A percentile compares a stretch with the other conserved stretches of the same genome.
phyloP scores from a whole-genome alignment of 2,797 vertebrate genomes.

The Chiloscyllium punctatum region DNA sequence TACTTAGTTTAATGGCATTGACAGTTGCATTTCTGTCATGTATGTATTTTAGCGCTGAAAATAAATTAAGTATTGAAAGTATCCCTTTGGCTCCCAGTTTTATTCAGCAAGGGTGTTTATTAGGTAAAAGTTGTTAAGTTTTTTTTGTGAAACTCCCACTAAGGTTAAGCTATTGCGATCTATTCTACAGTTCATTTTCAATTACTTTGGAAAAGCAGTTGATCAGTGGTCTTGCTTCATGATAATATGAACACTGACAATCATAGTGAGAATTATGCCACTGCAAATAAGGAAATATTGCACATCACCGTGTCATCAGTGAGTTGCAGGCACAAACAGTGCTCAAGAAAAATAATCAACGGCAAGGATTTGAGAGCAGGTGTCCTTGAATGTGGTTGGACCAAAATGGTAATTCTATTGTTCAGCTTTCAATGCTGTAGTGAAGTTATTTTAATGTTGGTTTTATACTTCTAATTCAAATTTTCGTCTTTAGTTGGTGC shows the following conservation, averaged over 20 bases:
- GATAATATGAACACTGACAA: slow-evolving; percentile 3
- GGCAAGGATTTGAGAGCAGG: background rate
- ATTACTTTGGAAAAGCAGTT: background rate
- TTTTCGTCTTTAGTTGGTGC: background rate
- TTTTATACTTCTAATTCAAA: background rate
- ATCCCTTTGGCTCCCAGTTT: background rate
- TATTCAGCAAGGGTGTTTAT: background rate
- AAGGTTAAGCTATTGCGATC: background rate
- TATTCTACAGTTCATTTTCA: background rate
- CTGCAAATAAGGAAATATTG: background rate
- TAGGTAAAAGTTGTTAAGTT: background rate
- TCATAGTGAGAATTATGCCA: background rate
- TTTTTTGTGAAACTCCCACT: background rate
- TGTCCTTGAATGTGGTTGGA: background rate
- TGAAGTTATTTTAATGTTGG: background rate
- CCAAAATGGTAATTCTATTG: background rate
- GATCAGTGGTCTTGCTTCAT: background rate
- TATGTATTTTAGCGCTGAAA: background rate
- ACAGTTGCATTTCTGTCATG: background rate
- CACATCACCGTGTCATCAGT: background rate
- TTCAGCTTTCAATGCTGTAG: background rate
- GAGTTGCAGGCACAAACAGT: background rate
- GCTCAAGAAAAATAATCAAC: background rate
- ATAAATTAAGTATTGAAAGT: background rate
- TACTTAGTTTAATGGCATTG: too few species aligned